Base-by-base conservation (phyloP, 2,113 vertebrate genomes). In the Rhabdornis inornatus region DNA sequence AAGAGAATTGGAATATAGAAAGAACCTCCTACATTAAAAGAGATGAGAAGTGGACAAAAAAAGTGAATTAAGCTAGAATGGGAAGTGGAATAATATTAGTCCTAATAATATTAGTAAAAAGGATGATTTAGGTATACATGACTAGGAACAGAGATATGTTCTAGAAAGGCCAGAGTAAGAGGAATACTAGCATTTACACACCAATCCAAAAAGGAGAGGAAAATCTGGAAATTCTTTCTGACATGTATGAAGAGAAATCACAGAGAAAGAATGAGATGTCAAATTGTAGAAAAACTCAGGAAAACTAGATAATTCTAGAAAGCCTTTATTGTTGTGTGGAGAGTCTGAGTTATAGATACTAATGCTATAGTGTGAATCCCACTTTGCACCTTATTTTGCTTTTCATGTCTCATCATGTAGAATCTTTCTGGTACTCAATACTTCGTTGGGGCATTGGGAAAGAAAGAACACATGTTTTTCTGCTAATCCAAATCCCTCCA, bases 91-190 rank as follows among this genome's bases (percentile, higher is more conserved):
- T 64, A 11, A 11, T 63, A 64, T 64, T 78, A n/a, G 18, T 42
- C 42, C 8, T 52, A 65, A 42, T 27, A 59, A 35, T 39, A 23
- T 55, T 64, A 76, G 21, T 69, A 64, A 77, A 64, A 15, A 55
- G 20, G 40, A 21, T 44, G 6, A 52, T 56, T 91, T 60, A 24
- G 11, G 5, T 44, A 28, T 24, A 30, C 31, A 53, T 0, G 0
- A 42, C 12, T 59, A 52, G n/a, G 27, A 72, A 55, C 12, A 6
- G 37, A 65, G 18, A 52, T 31, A 2, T 50, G 17, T 68, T n/a
- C 63, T n/a, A 69, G 22, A 35, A 80, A 49, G 55, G 18, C 5
- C 16, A 56, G 27, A 63, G 18, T 37, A 47, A 83, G 21, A 21
- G 10, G 2, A 68, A 63, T 23, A 19, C 1, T 18, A 47, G 10